Base-by-base conservation (phyloP, 2,113 vertebrate genomes). In the Pipra filicauda region DNA sequence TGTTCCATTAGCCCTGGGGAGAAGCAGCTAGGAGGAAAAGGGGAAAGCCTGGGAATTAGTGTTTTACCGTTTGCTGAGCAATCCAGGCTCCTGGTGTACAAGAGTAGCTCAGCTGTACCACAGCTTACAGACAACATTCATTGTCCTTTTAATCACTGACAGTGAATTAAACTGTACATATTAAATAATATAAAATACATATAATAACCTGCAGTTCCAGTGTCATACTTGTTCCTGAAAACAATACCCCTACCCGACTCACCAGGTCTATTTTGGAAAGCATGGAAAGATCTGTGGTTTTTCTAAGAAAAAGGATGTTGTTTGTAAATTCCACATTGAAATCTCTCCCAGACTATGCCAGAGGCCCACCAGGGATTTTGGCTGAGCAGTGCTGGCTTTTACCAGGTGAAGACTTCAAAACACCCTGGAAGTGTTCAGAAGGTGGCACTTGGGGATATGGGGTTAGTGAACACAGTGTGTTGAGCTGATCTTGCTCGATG, bases 111-210 rank as follows among this genome's bases (percentile, higher is more conserved):
- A 91, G 95, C 93, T 95, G 93, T 93, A 95, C 79, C 8, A 5
- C 93, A 93, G 96, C 96, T 97, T 96, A 96, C 93, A 94, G 96
- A 91, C 92, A 97, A 93, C 86, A 81, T 88, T 93, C 73, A 88
- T 69, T 93, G 95, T 91, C 93, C 95, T 94, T 95, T 94, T 96
- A 97, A 97, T 97, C 96, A 96, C 91, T 89, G 96, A 94, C 96
- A 98, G 95, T 80, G 89, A 98, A 89, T 92, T 96, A 96, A 98
- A 97, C 85, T 89, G 94, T 92, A 92, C 94, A 91, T 93, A 95
- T 96, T 96, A 97, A 98, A 96, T 83, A 39, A 39, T 39, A 39
- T 39, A 37, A 37, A 39, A 39, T 39, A 39, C 95, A 97, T 91
- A 95, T 89, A 92, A 96, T 96, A 97, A 96, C 94, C 91, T 92